Evolutionary conservation across 1,140 invertebrate species (phyloP).

Genomic region (Drosophila persimilis): DNA sequence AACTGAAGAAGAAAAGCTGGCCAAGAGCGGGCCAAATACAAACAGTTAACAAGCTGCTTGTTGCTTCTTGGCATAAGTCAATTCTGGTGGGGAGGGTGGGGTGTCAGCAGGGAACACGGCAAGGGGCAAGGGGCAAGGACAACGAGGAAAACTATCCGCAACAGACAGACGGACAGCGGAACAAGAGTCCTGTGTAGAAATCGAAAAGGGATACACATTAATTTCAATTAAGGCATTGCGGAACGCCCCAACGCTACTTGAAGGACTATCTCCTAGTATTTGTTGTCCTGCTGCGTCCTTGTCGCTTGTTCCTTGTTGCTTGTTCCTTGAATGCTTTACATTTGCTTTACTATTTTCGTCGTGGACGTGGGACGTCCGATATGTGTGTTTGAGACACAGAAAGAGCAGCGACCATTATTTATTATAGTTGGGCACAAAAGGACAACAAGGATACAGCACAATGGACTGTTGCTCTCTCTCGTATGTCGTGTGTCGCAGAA

Average conservation of each 20-base stretch:
- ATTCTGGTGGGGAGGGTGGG: constrained; percentile 15
- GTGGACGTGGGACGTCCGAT: constrained; percentile 21
- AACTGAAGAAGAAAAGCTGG: not conserved
- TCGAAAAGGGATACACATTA: constrained; percentile 77
- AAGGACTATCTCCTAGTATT: constrained; percentile 21
- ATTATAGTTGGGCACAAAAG: constrained; percentile 74
- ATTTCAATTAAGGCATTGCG: constrained; percentile 72
- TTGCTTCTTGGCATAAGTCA: constrained; percentile 44
- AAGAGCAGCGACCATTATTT: constrained; percentile 62
- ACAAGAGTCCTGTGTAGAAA: constrained; percentile 39
- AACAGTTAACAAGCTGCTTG: constrained; percentile 59
- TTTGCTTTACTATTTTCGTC: constrained; percentile 4
- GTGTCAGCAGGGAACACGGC: not conserved
- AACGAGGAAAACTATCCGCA: constrained; percentile 34
- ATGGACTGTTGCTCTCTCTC: constrained; percentile 21
- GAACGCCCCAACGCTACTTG: constrained; percentile 49
- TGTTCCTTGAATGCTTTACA: constrained; percentile 24
- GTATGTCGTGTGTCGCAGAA: constrained; percentile 12
- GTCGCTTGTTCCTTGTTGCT: constrained; percentile 27
- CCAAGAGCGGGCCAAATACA: constrained; percentile 1
- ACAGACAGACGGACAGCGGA: constrained; percentile 11
- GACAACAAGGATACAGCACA: constrained; percentile 59
- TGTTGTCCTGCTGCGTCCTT: constrained; percentile 16
- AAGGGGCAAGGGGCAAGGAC: not conserved
- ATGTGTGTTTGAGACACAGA: constrained; percentile 28